These are phyloP conservation scores for Cydia amplana DNA, from an alignment of 1,140 invertebrate genomes.

Conservation along the genomic window DNA sequence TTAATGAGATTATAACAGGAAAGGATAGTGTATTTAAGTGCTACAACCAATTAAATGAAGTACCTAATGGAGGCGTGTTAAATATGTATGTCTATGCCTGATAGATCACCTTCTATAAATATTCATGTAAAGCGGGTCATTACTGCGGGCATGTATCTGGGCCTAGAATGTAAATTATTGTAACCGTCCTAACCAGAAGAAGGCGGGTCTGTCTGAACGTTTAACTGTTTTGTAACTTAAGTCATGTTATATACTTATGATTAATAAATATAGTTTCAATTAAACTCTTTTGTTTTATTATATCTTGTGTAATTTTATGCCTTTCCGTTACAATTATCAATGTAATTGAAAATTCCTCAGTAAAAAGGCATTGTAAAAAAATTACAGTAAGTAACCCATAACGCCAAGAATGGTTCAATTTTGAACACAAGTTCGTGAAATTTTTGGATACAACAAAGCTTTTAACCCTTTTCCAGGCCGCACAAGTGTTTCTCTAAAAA, in stretches of 20 bases:
- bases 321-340: too few species aligned
- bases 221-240: constrained; percentile 78
- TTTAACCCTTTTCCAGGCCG: too few species aligned
- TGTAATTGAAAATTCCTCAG: too few species aligned
- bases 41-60: too few species aligned
- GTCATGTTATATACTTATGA: constrained; percentile 78
- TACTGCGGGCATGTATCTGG: constrained; percentile 56
- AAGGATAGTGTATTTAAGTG: too few species aligned
- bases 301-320: neutral
- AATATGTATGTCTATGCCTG: neutral
- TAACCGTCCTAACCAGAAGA: constrained; percentile 76
- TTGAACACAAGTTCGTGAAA: too few species aligned
- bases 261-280: constrained; percentile 78
- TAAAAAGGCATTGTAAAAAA: too few species aligned
- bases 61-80: neutral
- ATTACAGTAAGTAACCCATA: too few species aligned
- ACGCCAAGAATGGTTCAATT: too few species aligned
- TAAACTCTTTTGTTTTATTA: constrained; percentile 48
- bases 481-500: too few species aligned
- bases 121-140: neutral
- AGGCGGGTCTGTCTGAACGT: constrained; percentile 71
- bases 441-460: too few species aligned
- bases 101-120: neutral
- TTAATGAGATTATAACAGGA: too few species aligned
- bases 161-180: constrained; percentile 77